Base-by-base conservation (phyloP, 2,888 invertebrate genomes). In the Parnassius mnemosyne region DNA sequence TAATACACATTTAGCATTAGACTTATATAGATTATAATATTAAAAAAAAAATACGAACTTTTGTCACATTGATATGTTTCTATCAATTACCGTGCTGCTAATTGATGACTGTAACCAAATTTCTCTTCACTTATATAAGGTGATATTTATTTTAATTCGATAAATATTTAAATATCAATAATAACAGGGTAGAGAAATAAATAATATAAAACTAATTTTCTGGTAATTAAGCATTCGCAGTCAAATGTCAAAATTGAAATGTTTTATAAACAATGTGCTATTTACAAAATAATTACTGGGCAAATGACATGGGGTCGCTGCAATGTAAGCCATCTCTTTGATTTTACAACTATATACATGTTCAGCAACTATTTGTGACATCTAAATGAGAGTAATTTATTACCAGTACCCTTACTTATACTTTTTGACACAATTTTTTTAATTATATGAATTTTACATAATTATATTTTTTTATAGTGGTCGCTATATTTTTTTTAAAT, bases 121-220 rank as follows among this genome's bases (percentile, higher is more conserved):
- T 51, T n/a, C 20, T 52, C 52, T 53, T 53, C 10, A 53, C 16
- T 0, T 12, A 44, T 52, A 58, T n/a, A 3, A 16, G n/a, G 41
- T 42, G 12, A 9, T 42, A 34, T 53, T 53, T 34, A 60, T 51
- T 16, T 51, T 51, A 5, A 57, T 16, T 57, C 49, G 10, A 43
- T 43, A 41, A 60, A 53, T 60, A 60, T 54, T 60, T 49, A 63
- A 58, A 63, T 63, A 63, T 63, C 58, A 63, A 12, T 9, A 46
- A 44, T 54, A 54, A 63, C 62, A 63, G 62, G 62, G 62, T 63
- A 63, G 53, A 63, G 3, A 16, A n/a, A 49, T 13, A 43, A 10
- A 43, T 25, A 61, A 57, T 47, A 16, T 61, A 41, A 56, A 55
- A 56, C 16, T 11, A 43, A 43, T 43, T 43, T 11, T 43, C 10